Percentiles rank a stretch among this genome's conserved stretches.
Evolutionary conservation across 2,888 invertebrate genomes (phyloP).

Genomic region (Myopa testacea): DNA sequence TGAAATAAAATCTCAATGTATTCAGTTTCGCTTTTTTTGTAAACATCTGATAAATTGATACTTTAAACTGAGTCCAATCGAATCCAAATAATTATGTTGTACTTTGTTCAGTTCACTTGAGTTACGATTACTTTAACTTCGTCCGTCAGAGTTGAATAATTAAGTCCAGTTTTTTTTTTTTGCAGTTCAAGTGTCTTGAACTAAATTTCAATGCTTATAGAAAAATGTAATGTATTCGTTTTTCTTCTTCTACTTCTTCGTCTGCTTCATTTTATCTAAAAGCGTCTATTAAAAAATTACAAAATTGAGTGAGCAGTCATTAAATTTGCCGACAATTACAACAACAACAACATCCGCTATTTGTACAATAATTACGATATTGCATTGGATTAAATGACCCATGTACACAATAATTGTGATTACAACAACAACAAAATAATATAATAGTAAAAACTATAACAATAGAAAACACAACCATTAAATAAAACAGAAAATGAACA

Average conservation of each 20-base stretch:
- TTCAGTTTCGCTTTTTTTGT: no score
- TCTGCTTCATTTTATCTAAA: not conserved
- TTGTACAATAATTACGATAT: not conserved
- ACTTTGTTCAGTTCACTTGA: constrained; percentile 1
- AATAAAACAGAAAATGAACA: no score
- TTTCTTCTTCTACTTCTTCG: not conserved
- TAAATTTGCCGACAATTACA: not conserved
- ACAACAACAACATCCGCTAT: not conserved
- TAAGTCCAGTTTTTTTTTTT: not conserved
- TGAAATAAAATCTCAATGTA: no score
- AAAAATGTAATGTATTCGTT: not conserved
- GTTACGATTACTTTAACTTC: no score
- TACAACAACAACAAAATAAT: no score
- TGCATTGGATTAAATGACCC: not conserved
- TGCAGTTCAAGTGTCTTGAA: not conserved
- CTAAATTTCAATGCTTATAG: not conserved
- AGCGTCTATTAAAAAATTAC: not conserved
- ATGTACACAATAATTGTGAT: not conserved
- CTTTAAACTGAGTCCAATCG: no score
- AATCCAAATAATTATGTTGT: not conserved
- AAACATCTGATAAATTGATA: no score
- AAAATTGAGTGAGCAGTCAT: constrained; percentile 4
- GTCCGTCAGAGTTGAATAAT: not conserved
- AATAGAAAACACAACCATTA: no score
- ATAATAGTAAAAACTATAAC: no score